These are phyloP conservation scores for Epizoanthus fatuus DNA, from an alignment of 92 coral and sea anemone genomes.

Conservation along the genomic window DNA sequence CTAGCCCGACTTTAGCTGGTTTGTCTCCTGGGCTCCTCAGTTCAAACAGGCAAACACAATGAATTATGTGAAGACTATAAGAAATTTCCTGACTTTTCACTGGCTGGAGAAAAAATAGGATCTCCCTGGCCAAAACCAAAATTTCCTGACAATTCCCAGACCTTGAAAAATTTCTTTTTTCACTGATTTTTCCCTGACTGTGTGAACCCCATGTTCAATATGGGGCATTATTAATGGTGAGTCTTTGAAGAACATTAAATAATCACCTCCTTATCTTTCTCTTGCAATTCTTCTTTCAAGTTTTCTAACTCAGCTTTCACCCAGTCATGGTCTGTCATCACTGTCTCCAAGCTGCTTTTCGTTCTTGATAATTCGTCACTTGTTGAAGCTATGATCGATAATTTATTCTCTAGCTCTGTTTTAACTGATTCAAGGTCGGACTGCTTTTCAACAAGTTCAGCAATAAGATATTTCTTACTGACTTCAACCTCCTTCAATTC, in stretches of 20 bases:
- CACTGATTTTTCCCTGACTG: too few species aligned
- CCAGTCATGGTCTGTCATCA: conserved; percentile 77
- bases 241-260: background rate
- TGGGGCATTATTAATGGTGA: background rate
- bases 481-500: conserved; percentile 55
- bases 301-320: conserved; percentile 76
- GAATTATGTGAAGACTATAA: too few species aligned
- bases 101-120: too few species aligned
- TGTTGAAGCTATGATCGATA: conserved; percentile 7
- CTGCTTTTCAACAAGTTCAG: conserved; percentile 38
- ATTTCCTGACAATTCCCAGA: too few species aligned
- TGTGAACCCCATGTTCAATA: too few species aligned
- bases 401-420: conserved; percentile 61
- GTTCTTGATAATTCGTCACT: conserved; percentile 47
- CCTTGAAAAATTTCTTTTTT: too few species aligned
- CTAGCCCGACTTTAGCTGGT: too few species aligned
- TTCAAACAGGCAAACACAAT: too few species aligned
- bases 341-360: conserved; percentile 47
- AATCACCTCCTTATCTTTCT: conserved; percentile 42
- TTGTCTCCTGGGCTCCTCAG: too few species aligned
- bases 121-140: too few species aligned
- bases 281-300: conserved; percentile 68
- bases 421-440: conserved; percentile 57
- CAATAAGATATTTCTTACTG: conserved; percentile 27
- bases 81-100: too few species aligned